Evolutionary conservation across 1,140 invertebrate genomes (phyloP).

Genomic region (Acromyrmex echinatior): DNA sequence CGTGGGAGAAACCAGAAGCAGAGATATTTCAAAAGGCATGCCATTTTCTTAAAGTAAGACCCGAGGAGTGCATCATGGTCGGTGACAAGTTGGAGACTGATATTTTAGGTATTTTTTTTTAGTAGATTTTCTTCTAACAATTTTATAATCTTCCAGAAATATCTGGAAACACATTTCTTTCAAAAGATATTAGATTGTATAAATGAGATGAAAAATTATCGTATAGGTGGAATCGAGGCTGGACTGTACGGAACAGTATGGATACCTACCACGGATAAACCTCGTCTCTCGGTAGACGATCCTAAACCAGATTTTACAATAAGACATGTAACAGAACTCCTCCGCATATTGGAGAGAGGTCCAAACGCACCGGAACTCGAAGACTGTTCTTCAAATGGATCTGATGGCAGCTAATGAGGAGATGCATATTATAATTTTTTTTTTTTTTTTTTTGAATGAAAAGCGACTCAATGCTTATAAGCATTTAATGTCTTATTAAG

Average conservation of each 20-base stretch:
- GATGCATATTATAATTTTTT: neutral
- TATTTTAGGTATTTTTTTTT: conserved; percentile 87
- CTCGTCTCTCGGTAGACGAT: conserved; percentile 77
- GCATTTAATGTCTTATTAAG: neutral
- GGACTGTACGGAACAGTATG: conserved; percentile 92
- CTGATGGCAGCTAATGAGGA: conserved; percentile 79
- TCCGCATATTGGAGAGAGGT: conserved; percentile 81
- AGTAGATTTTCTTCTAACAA: conserved; percentile 33
- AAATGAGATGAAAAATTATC: conserved; percentile 13
- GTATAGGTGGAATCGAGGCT: conserved; percentile 91
- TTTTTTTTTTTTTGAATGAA: too few relatives aligned
- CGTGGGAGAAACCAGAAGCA: conserved; percentile 93
- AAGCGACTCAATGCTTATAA: neutral
- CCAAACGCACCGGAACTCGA: conserved; percentile 83
- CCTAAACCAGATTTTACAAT: conserved; percentile 84
- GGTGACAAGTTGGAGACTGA: conserved; percentile 95
- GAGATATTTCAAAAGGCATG: conserved; percentile 93
- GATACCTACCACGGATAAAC: conserved; percentile 88
- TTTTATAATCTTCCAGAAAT: conserved; percentile 43
- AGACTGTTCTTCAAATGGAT: conserved; percentile 85
- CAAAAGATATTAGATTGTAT: neutral
- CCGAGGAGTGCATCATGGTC: conserved; percentile 93
- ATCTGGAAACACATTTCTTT: conserved; percentile 2
- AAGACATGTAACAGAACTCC: conserved; percentile 84
- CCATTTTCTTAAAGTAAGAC: conserved; percentile 90